Evolutionary conservation across 2,797 vertebrate genomes (phyloP), one percentile per base, ranked within the genome.

Genomic region (Varecia variegata): DNA sequence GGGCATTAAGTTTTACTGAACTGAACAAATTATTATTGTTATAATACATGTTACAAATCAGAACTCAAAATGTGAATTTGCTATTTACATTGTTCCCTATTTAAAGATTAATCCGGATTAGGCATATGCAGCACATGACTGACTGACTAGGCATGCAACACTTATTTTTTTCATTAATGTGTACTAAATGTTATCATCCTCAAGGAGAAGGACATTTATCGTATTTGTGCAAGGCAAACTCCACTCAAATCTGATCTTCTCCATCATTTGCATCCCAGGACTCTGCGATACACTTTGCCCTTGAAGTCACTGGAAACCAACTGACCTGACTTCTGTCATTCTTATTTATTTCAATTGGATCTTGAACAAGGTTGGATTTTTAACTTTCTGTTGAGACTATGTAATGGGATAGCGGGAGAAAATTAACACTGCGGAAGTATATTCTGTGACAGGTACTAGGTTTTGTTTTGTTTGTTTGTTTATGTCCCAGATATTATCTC

Each of bases 101-200:
- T 94, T 96, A 87, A 88, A 88, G 47, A 73, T 54, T 54, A 83
- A 7, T 67, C 56, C 30, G 87, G 40, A 58, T 83, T 70, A 80
- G 7, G 27, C 56, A 87, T 70, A 89, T 70, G 7, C 25, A 85
- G 32, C 27, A 60, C 12, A 56, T 76, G 52, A 88, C n/a, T 81
- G 52, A 88, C n/a, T 81, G 77, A 71, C n/a, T 60, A 80, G 3
- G n/a, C 65, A 70, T 12, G 1, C 4, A 65, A 50, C 3, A 52
- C 18, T 30, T 52, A 14, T 15, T 87, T 88, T 47, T 58, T 70
- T 84, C 18, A 23, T 85, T 93, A 93, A 67, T 20, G 4, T 73
- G 93, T 81, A 54, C 52, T 92, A 87, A 96, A 84, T 77, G 67
- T 60, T 88, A 86, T 56, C 27, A 50, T 76, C 14, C 40, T 88